These are phyloP conservation scores for Periophthalmus magnuspinnatus DNA, from an alignment of 2,797 vertebrate species.

Conservation along the genomic window DNA sequence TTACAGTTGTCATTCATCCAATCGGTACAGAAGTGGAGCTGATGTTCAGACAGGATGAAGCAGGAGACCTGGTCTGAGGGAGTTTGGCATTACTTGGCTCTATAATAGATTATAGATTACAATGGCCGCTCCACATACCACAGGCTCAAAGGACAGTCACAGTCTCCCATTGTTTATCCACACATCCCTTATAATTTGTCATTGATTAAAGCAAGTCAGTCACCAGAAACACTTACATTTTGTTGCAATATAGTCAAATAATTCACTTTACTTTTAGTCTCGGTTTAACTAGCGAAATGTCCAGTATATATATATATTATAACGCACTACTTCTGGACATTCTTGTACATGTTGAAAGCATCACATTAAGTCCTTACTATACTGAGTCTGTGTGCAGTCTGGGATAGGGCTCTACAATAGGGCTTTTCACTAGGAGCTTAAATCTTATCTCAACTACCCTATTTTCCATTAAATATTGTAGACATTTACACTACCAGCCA, in stretches of 20 bases:
- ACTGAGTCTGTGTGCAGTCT: not conserved
- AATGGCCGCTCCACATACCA: slow-evolving; percentile 21
- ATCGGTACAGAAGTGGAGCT: not conserved
- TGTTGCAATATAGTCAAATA: not conserved
- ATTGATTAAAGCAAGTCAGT: not conserved
- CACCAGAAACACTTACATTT: not conserved
- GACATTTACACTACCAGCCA: too few species aligned
- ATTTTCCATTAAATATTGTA: too few species aligned
- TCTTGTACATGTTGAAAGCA: too few species aligned
- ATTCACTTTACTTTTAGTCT: not conserved
- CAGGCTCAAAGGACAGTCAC: slow-evolving; percentile 39
- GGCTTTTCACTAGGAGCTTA: too few species aligned
- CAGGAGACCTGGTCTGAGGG: not conserved
- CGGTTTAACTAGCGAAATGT: too few species aligned
- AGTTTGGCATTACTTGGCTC: too few species aligned
- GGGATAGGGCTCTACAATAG: not conserved
- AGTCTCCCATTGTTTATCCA: slow-evolving; percentile 28
- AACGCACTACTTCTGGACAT: too few species aligned
- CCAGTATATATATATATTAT: too few species aligned
- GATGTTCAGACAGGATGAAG: not conserved
- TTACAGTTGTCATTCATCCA: not conserved
- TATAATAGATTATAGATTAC: not conserved
- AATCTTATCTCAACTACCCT: too few species aligned
- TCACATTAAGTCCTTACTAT: not conserved
- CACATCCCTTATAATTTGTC: slow-evolving; percentile 9